phyloP scores from a whole-genome alignment of 2,888 invertebrate species.

The Amitus sp. region DNA sequence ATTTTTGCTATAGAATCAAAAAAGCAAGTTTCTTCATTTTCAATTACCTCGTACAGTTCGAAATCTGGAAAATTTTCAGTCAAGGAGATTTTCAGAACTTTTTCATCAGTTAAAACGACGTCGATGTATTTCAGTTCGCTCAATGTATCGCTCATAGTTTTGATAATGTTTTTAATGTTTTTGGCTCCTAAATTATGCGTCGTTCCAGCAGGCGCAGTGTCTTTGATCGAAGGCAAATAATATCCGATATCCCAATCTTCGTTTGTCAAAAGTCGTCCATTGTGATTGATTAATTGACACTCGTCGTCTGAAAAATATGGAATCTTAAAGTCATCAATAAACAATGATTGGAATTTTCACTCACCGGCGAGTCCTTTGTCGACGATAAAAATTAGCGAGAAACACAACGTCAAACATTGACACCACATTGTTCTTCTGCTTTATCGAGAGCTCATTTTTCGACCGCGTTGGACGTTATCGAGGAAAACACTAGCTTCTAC shows the following conservation, averaged over 20 bases:
- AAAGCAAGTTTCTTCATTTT: neutral
- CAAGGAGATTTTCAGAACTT: conserved; percentile 20
- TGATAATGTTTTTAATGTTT: neutral
- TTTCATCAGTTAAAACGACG: neutral
- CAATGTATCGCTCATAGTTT: neutral
- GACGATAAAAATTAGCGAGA: neutral
- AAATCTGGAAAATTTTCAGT: conserved; percentile 36
- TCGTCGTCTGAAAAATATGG: neutral
- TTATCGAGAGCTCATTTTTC: neutral
- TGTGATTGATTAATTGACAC: neutral
- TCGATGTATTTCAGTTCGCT: neutral
- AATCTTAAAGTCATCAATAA: neutral
- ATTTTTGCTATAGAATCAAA: neutral
- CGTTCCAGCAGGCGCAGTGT: neutral
- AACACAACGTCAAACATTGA: neutral
- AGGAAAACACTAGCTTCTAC: neutral
- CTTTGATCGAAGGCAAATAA: neutral
- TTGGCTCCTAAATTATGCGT: neutral
- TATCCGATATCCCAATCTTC: neutral
- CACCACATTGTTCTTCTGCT: neutral
- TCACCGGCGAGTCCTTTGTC: neutral
- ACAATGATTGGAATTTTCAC: neutral
- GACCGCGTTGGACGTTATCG: neutral
- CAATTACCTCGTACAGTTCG: conserved; percentile 39
- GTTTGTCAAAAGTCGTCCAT: neutral